Evolutionary conservation across 2,797 vertebrate species (phyloP).

Genomic region (Tokudaia muenninki): DNA sequence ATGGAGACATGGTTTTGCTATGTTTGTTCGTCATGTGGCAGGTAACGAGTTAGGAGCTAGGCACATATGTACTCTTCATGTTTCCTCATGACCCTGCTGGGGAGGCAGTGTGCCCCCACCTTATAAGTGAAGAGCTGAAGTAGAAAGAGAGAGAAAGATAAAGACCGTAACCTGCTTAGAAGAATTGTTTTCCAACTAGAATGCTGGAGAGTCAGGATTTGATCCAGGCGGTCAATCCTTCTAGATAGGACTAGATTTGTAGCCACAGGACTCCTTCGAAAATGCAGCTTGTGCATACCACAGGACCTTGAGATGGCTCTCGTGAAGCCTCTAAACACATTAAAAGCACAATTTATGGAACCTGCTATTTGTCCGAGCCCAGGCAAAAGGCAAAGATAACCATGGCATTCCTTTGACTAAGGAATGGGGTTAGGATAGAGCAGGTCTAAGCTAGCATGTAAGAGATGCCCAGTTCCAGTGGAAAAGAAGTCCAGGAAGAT

Average conservation of each 20-base stretch:
- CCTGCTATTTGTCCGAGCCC: background rate
- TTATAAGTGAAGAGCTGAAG: background rate
- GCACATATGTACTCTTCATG: background rate
- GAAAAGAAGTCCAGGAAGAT: background rate
- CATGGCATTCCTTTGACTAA: background rate
- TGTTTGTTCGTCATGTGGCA: background rate
- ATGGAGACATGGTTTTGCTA: background rate
- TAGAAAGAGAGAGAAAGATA: background rate
- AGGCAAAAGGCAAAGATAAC: background rate
- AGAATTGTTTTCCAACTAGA: background rate
- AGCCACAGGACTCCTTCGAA: slow-evolving; percentile 23
- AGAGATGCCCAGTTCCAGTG: background rate
- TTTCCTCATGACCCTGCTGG: background rate
- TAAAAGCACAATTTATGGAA: background rate
- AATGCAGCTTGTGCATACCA: background rate
- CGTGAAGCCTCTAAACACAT: background rate
- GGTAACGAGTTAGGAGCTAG: background rate
- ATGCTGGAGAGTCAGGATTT: background rate
- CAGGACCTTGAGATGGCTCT: background rate
- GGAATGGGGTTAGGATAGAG: background rate
- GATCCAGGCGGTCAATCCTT: background rate
- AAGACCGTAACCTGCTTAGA: background rate
- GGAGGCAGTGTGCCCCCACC: background rate
- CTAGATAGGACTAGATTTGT: background rate
- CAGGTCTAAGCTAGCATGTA: background rate